Evolutionary conservation across 2,888 invertebrate species (phyloP), one percentile per base, ranked within the genome.

Genomic region (Globia sparganii): DNA sequence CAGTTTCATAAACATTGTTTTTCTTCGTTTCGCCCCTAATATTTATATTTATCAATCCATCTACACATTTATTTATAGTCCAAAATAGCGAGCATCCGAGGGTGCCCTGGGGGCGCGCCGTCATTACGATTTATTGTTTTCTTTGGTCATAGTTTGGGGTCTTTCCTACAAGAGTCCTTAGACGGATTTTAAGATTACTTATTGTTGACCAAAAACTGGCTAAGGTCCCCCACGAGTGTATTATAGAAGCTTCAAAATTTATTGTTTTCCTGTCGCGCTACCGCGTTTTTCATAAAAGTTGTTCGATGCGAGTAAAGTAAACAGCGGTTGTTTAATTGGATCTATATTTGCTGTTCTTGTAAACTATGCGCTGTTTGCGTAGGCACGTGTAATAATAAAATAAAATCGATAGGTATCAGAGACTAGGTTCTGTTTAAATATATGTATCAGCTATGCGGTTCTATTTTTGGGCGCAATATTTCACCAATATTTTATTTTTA

Each of bases 11-110:
- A 96, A 96, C 96, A 96, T 96, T 96, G 96, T 96, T 96, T 96
- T 96, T 96, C 96, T 96, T 95, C 94, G 92, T 96, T 96, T 96
- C 96, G 96, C 95, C 96, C 96, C 96, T 94, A 95, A 96, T 96
- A 96, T 96, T 96, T 96, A 96, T 96, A 96, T 96, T 96, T 96
- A 96, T 96, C 96, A 96, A 96, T 96, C 95, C 96, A 96, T 96
- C 96, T 96, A 96, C 96, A 95, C 96, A 96, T 96, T 96, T 96
- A 96, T 96, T 96, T 96, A 96, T 96, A 96, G 96, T 95, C 92
- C 92, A 94, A 94, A 96, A 96, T 96, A 95, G 96, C 95, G 94
- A 94, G 94, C 94, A 94, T 94, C 94, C 92, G 93, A 95, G 96
- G 96, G 96, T 94, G 94, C 95, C 94, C 94, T 90, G 89, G 95